Evolutionary conservation across 1,140 invertebrate species (phyloP).

Genomic region (Ridgeia piscesae): DNA sequence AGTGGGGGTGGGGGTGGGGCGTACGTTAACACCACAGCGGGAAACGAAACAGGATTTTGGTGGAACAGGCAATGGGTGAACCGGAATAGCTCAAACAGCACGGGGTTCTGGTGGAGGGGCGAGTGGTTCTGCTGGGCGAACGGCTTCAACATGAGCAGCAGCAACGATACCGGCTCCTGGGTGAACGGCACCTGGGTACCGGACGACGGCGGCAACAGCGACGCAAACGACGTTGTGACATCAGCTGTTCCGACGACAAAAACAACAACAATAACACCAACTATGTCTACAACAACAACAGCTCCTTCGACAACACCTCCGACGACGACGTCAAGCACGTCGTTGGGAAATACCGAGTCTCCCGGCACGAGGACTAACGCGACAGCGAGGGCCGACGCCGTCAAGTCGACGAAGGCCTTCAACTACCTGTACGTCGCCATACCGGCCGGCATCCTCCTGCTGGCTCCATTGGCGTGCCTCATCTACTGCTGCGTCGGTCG

Average conservation of each 20-base stretch:
- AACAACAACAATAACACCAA: neutral
- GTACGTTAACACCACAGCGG: neutral
- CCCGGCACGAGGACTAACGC: neutral
- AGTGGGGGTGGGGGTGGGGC: too few relatives aligned
- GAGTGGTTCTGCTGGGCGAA: neutral
- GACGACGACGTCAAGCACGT: neutral
- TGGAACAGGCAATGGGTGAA: neutral
- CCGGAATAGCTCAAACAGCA: neutral
- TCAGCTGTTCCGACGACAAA: neutral
- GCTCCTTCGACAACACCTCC: neutral
- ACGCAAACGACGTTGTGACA: neutral
- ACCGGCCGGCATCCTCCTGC: neutral
- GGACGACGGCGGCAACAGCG: neutral
- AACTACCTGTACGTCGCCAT: neutral
- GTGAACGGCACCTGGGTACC: too few relatives aligned
- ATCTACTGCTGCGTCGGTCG: neutral
- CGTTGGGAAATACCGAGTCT: neutral
- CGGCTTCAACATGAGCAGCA: neutral
- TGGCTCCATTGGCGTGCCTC: neutral
- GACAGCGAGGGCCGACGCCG: neutral
- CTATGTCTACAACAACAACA: neutral
- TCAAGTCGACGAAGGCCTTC: neutral
- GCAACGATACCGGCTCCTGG: too few relatives aligned
- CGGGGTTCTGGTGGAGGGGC: neutral
- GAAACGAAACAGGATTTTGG: neutral